Evolutionary conservation across 2,113 vertebrate species (phyloP).

Genomic region (Antechinus flavipes): DNA sequence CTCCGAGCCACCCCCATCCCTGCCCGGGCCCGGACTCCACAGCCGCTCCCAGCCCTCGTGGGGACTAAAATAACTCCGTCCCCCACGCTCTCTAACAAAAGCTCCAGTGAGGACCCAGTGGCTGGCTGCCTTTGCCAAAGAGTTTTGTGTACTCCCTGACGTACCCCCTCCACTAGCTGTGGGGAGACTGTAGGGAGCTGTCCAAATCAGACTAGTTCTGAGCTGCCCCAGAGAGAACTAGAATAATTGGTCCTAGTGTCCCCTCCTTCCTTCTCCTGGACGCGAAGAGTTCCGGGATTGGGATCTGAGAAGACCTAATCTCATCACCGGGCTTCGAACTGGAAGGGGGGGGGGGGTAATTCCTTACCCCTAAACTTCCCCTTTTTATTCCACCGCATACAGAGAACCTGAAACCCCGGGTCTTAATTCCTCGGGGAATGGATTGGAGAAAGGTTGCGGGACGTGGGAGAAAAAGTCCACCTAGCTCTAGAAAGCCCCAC

Average conservation of each 20-base stretch:
- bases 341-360: background rate
- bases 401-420: background rate
- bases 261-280: background rate
- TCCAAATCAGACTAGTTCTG: conserved; percentile 18
- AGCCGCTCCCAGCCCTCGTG: conserved; percentile 61
- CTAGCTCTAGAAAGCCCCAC: background rate
- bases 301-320: background rate
- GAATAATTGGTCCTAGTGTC: background rate
- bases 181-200: background rate
- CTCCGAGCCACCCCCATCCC: conserved; percentile 55
- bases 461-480: background rate
- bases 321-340: background rate
- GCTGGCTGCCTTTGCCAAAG: background rate
- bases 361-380: background rate
- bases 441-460: background rate
- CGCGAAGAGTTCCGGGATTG: background rate
- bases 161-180: conserved; percentile 34
- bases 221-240: background rate
- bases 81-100: conserved; percentile 66
- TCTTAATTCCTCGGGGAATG: background rate
- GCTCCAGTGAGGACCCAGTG: background rate
- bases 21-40: conserved; percentile 70
- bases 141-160: background rate
- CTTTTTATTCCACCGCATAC: background rate
- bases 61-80: conserved; percentile 73